Base-by-base conservation (phyloP, 2,113 vertebrate genomes). In the Microcebus griseorufus region DNA sequence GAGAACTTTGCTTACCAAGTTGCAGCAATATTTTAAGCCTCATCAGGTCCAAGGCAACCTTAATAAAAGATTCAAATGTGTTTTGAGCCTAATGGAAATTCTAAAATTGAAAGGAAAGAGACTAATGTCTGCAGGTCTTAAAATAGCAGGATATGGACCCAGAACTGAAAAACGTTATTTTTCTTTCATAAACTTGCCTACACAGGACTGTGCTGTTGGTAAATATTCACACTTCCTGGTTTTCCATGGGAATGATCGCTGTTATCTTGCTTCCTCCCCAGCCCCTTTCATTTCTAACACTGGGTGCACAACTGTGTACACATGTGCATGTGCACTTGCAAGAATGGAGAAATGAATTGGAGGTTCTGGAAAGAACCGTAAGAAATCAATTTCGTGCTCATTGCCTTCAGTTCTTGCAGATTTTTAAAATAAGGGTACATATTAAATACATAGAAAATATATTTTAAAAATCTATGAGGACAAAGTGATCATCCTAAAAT, bases 101-200 rank as follows among this genome's bases (percentile, higher is more conserved):
- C 89, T 96, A 83, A 87, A 97, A 91, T 62, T 48, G 37, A 79
- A 60, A 11, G 9, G 45, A 89, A 92, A 53, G 55, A 83, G 64
- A 75, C 5, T 64, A 73, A 88, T 53, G n/a, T 53, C 11, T 53
- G 4, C 3, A 32, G n/a, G 64, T 82, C 42, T 97, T 90, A 84
- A 73, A 51, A 90, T 5, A 76, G 17, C 4, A 90, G 87, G 32
- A 14, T 76, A 45, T 29, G 17, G 11, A 87, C 6, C 14, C 25
- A 72, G 23, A 96, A 85, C 17, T 27, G 32, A 84, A 93, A 95
- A 84, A 2, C 4, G 16, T 81, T 69, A 22, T 60, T 14, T 34
- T 58, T 17, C 9, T 80, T 84, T 87, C 22, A 14, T 85, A 55
- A 88, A 48, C 11, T 83, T 65, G 34, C 37, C 29, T 72, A 55